phyloP scores from a whole-genome alignment of 1,140 invertebrate species.

The Maconellicoccus hirsutus region DNA sequence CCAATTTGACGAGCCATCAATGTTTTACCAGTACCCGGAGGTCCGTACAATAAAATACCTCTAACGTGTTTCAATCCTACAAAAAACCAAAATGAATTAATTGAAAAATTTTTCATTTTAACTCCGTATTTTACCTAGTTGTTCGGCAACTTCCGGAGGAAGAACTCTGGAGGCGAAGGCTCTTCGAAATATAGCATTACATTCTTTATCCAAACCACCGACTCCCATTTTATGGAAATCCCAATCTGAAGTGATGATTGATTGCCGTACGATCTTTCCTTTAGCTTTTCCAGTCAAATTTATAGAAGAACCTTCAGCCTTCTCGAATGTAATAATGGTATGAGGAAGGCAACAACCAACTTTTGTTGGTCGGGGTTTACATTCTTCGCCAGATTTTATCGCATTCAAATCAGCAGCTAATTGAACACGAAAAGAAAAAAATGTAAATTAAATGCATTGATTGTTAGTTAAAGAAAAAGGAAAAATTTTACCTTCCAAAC shows the following conservation, averaged over 20 bases:
- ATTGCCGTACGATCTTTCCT: conserved; percentile 59
- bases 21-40: conserved; percentile 97
- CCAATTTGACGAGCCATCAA: conserved; percentile 99
- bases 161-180: conserved; percentile 98
- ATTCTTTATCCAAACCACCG: conserved; percentile 94
- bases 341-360: conserved; percentile 73
- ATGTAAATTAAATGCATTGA: neutral
- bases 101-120: neutral
- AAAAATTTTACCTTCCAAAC: conserved; percentile 59
- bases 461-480: neutral
- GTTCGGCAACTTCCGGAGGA: conserved; percentile 94
- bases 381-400: conserved; percentile 58
- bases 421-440: conserved; percentile 24
- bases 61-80: conserved; percentile 90
- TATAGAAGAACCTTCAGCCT: conserved; percentile 72
- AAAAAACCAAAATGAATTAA: conserved; percentile 25
- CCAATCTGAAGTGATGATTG: conserved; percentile 97
- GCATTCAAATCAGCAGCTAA: conserved; percentile 66
- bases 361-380: conserved; percentile 57
- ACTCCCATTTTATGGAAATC: conserved; percentile 99
- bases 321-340: conserved; percentile 82
- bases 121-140: conserved; percentile 55
- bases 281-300: conserved; percentile 75
- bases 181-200: conserved; percentile 93
- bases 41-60: conserved; percentile 89